Base-by-base conservation (phyloP, 2,797 vertebrate species). In the Anabas testudineus region DNA sequence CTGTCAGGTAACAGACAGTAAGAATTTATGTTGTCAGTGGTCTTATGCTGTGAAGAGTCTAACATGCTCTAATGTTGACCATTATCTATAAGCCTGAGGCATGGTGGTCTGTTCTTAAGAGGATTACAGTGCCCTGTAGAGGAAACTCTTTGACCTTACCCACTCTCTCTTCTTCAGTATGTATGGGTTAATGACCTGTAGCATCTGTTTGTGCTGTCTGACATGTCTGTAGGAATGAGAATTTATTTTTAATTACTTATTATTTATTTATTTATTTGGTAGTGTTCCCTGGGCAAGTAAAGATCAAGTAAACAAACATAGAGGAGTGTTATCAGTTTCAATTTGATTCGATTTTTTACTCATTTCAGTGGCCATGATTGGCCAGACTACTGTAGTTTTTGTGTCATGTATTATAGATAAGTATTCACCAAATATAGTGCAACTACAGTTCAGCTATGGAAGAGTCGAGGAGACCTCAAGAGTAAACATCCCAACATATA, bases 81-180 rank as follows among this genome's bases (percentile, higher is more conserved):
- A 26, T 46, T 37, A 37, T 47, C 51, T 49, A 28, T 66, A 16
- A 66, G 18, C 49, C 22, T 1, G 13, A 42, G 34, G 30, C 37
- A 30, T 47, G 45, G 71, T 74, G 45, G 71, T 52, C 32, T 83
- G 82, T 78, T 81, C 49, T 76, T 70, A 68, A 67, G 37, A 47
- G 70, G 67, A 79, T 88, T 85, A 77, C 13, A 49, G 5, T 66
- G 63, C 42, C 18, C 28, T 49, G 59, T 28, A 32, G 16, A 19
- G 67, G 15, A 75, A 59, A 32, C 41, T 48, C 46, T 30, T 53
- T 67, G 22, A 55, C 58, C 21, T 67, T 30, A n/a, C 12, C 21
- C 15, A 1, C 24, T 16, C 42, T 9, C 21, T 21, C 53, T 42
- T 32, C 28, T n/a, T n/a, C n/a, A n/a, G n/a, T n/a, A n/a, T n/a